phyloP scores from a whole-genome alignment of 2,888 invertebrate genomes.

The Melanargia galathea region DNA sequence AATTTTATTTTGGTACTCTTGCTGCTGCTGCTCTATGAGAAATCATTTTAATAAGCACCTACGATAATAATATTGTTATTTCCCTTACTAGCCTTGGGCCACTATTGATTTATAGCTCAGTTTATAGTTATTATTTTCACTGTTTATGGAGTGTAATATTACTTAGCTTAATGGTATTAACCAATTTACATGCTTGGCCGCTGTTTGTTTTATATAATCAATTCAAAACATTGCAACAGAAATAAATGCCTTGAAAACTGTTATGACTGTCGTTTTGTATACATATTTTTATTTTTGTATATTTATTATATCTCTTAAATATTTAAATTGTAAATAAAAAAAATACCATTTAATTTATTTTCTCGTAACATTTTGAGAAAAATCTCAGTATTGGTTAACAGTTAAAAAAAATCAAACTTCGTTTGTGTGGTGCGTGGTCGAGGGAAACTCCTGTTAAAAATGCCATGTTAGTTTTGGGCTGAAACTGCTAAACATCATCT shows the following conservation, averaged over 20 bases:
- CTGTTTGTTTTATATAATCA: constrained; percentile 3
- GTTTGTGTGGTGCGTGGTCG: too few species aligned
- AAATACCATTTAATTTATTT: too few species aligned
- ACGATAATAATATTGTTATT: constrained; percentile 3
- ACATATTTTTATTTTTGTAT: too few species aligned
- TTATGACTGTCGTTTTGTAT: neutral
- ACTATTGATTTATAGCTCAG: constrained; percentile 5
- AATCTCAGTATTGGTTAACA: too few species aligned
- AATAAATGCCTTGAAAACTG: neutral
- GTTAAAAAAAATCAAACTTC: too few species aligned
- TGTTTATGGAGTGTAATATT: constrained; percentile 8
- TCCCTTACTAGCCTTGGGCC: neutral
- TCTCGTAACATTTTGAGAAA: too few species aligned
- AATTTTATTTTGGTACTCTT: constrained; percentile 4
- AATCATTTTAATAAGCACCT: constrained; percentile 2
- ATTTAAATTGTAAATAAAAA: too few species aligned
- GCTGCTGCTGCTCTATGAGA: neutral
- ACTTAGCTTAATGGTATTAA: neutral
- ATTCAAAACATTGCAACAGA: neutral
- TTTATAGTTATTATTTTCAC: constrained; percentile 1
- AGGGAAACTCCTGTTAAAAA: too few species aligned
- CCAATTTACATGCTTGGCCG: neutral
- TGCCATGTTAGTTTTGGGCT: too few species aligned
- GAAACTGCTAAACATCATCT: too few species aligned
- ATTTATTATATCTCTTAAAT: too few species aligned